Conservation (phyloP, 2,888 invertebrate species). For the Pinctada fucata region DNA sequence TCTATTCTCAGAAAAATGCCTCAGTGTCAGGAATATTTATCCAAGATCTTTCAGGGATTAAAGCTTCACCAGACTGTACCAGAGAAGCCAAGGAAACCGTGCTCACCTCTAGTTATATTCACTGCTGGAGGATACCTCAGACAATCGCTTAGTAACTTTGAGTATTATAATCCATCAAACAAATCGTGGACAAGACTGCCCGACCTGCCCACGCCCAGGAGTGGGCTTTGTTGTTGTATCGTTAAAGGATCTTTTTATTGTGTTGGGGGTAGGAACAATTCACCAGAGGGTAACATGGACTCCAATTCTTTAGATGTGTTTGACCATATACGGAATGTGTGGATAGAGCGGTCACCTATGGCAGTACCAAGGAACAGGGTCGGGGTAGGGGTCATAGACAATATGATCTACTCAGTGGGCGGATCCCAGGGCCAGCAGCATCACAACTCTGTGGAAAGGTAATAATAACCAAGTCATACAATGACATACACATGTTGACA, state of each 20-base stretch:
- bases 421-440: slow-evolving; percentile 91
- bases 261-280: slow-evolving; percentile 94
- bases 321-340: slow-evolving; percentile 90
- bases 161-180: slow-evolving; percentile 92
- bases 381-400: slow-evolving; percentile 96
- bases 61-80: slow-evolving; percentile 88
- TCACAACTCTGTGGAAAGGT: slow-evolving; percentile 94
- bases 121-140: slow-evolving; percentile 93
- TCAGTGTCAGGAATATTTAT: slow-evolving; percentile 92
- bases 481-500: no score
- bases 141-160: slow-evolving; percentile 90
- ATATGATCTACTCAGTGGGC: slow-evolving; percentile 92
- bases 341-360: slow-evolving; percentile 89
- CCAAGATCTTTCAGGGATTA: slow-evolving; percentile 91
- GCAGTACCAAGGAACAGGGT: slow-evolving; percentile 91
- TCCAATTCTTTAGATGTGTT: slow-evolving; percentile 85
- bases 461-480: no score
- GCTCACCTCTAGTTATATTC: slow-evolving; percentile 91
- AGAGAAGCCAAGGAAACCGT: slow-evolving; percentile 88
- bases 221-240: slow-evolving; percentile 80
- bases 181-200: slow-evolving; percentile 90
- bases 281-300: slow-evolving; percentile 83
- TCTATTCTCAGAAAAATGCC: slow-evolving; percentile 91
- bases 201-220: slow-evolving; percentile 90
- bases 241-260: slow-evolving; percentile 88